Evolutionary conservation across 2,113 vertebrate species (phyloP), one percentile per base, ranked within the genome.

Genomic region (Tylochromis polylepis): DNA sequence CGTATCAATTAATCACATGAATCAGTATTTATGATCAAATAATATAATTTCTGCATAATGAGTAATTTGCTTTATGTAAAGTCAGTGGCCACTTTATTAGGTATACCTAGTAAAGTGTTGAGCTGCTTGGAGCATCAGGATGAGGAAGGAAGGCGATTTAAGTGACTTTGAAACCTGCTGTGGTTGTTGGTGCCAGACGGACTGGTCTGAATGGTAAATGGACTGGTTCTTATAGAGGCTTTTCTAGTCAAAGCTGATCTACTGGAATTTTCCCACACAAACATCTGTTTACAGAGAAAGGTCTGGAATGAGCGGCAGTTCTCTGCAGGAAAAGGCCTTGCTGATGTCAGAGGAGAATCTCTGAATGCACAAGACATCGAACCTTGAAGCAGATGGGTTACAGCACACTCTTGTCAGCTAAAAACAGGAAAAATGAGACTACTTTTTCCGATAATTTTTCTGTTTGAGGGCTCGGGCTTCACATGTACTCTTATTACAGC

Each of bases 131-230:
- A 62, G 31, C 6, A 62, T 62, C 31, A 8, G 60, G 18, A 5
- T 5, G 62, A 38, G 62, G 0, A 0, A 38, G 34, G 20, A 67
- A 67, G 62, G 62, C 0, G 12, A 0, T 70, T 9, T 70, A 41
- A 43, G n/a, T 2, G 36, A 70, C 1, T 7, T 1, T 22, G 62
- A 41, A 14, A 8, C 34, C 36, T 22, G 7, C 62, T 65, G 36
- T 70, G 36, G 36, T 70, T 2, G 65, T 15, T 41, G 62, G 36
- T 41, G 65, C n/a, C 65, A 16, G 0, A 16, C n/a, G 8, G n/a
- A 9, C 65, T 41, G 36, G n/a, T 16, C 36, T 43, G 36, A 70
- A 67, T n/a, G 18, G 11, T 65, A 38, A 65, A 65, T 8, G 36
- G 0, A 65, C 11, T 6, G 0, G 20, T 8, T 65, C 34, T 22